Conservation (phyloP, 1,140 invertebrate species). For the Drosophila ananassae region DNA sequence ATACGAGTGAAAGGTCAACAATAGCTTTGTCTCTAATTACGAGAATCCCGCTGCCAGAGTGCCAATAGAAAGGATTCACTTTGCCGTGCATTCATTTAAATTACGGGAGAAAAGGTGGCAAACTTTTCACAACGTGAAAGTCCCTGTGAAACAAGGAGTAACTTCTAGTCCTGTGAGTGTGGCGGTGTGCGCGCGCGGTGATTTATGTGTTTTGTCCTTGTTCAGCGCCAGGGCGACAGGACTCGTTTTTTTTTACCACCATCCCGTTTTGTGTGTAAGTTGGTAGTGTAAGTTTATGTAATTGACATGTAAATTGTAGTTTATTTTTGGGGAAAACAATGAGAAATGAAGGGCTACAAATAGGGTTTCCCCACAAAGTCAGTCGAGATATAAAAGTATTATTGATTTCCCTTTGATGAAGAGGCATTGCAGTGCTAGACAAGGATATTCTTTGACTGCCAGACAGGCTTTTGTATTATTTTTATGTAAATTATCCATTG, state of each 20-base stretch:
- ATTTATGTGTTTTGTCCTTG: conserved; percentile 65
- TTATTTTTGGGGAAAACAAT: conserved; percentile 22
- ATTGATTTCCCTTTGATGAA: background rate
- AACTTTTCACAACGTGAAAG: conserved; percentile 29
- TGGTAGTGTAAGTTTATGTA: conserved; percentile 46
- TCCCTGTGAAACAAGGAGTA: conserved; percentile 37
- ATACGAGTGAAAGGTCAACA: conserved; percentile 48
- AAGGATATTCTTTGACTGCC: background rate
- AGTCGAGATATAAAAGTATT: background rate
- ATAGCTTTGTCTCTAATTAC: conserved; percentile 54
- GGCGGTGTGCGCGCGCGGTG: conserved; percentile 28
- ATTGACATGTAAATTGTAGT: conserved; percentile 48
- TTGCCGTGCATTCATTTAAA: conserved; percentile 35
- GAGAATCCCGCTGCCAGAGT: conserved; percentile 27
- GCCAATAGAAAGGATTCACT: conserved; percentile 61
- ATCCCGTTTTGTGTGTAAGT: conserved; percentile 43
- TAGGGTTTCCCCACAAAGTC: background rate
- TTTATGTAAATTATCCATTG: too few species aligned
- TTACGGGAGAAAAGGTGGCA: conserved; percentile 33
- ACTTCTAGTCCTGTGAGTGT: conserved; percentile 26
- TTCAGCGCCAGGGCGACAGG: conserved; percentile 46
- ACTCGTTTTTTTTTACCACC: conserved; percentile 14
- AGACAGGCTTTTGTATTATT: background rate
- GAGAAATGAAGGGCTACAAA: conserved; percentile 17
- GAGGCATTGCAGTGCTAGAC: too few species aligned